Evolutionary conservation across 2,113 vertebrate species (phyloP), one percentile per base, ranked within the genome.

Genomic region (Saiga tatarica): DNA sequence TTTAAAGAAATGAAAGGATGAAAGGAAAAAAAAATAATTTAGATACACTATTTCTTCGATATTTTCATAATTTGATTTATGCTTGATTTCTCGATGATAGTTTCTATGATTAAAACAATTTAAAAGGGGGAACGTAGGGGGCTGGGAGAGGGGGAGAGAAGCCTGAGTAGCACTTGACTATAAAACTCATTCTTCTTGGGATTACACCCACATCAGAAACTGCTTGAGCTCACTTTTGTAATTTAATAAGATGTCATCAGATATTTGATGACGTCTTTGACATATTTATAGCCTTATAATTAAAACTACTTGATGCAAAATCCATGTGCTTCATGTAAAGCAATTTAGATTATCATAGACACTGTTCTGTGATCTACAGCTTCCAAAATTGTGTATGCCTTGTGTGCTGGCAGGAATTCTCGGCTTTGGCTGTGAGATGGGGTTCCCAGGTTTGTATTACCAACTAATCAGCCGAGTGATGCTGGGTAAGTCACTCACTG

Each of bases 281-380:
- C 98, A 98, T 97, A 98, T 98, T 99, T 99, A 98, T 98, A 98
- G 98, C 87, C 91, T 98, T 98, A 96, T 98, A 98, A 98, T 99
- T 99, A 99, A 97, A 98, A 97, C 96, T 97, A 98, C 98, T 97
- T 98, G 98, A 95, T 98, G 95, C 86, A 94, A 97, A 97, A 97
- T 91, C 93, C 95, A 94, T 94, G 95, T 87, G 98, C 96, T 97
- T 97, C 86, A 59, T 74, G 87, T 86, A 86, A 95, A 96, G 95
- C 98, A 89, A 93, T 87, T 81, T 91, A 82, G 87, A 95, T 96
- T 91, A 97, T 98, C 98, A 78, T 9, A 97, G 91, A 97, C 81
- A 82, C 57, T 82, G 64, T 53, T 71, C 64, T 83, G 10, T 76
- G 91, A 67, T 71, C 82, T 53, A 13, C 23, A 95, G 89, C 94